Conservation (phyloP, 2,113 vertebrate species). For the Cephalophus harveyi region DNA sequence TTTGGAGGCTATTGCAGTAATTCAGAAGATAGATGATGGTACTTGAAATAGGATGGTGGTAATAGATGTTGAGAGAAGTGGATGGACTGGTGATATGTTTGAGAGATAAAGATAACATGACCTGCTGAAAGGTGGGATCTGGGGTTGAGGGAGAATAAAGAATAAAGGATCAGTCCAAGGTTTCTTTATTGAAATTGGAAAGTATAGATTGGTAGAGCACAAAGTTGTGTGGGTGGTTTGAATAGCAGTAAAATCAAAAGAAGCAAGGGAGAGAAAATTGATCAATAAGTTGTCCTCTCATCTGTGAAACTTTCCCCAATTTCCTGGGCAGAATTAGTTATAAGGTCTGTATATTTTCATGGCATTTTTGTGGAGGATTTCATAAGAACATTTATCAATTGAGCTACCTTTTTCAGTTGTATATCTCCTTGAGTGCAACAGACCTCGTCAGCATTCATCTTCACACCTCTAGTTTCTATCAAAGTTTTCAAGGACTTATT, state of each 20-base stretch:
- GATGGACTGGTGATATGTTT: background rate
- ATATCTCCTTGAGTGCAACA: background rate
- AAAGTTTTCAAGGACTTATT: background rate
- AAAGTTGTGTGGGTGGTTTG: background rate
- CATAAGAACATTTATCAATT: background rate
- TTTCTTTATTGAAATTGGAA: background rate
- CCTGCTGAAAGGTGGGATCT: background rate
- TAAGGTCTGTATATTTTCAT: background rate
- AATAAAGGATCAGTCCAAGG: background rate
- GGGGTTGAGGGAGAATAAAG: background rate
- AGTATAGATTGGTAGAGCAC: background rate
- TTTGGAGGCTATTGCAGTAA: background rate
- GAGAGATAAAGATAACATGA: background rate
- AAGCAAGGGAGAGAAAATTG: background rate
- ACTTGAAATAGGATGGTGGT: background rate
- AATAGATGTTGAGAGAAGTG: background rate
- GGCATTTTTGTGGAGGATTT: background rate
- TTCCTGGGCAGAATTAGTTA: background rate
- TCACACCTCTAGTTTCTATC: background rate
- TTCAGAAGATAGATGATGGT: background rate
- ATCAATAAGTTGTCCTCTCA: background rate
- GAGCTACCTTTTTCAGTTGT: background rate
- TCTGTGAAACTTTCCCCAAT: background rate
- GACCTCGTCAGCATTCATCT: background rate
- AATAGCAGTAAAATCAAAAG: background rate